Evolutionary conservation across 2,113 vertebrate genomes (phyloP), one percentile per base, ranked within the genome.

Genomic region (Boleophthalmus pectinirostris): DNA sequence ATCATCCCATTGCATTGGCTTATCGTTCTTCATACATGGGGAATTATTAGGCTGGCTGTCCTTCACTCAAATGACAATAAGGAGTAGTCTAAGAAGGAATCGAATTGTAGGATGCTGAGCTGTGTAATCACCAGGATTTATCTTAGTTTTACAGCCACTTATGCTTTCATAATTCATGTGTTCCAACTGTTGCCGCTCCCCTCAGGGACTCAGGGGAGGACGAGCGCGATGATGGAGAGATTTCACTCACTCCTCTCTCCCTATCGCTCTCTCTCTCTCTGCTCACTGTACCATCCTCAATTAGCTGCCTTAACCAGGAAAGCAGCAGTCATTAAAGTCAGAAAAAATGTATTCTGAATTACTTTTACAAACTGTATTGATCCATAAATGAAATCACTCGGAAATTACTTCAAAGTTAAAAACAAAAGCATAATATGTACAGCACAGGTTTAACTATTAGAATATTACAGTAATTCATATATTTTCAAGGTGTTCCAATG

Each of bases 131-230:
- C 75, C 56, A 2, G 83, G 83, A 89, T 90, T 89, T 89, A 92
- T 90, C 85, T 90, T 78, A 78, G 86, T 91, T 90, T 88, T 90
- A 87, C 88, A 90, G 80, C 81, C 85, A 87, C 79, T 86, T 87
- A 89, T 84, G 75, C 75, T 87, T 84, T 85, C 74, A 84, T 88
- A 89, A 90, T 85, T 89, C 81, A 90, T 73, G 79, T 79, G 78
- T 64, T 90, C 77, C 87, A 89, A 89, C 86, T 89, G 89, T 90
- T 91, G 86, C 77, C 76, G 80, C 66, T 81, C 33, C 74, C 82
- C 74, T 81, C 72, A 35, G 81, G 85, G 83, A 81, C 12, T 45
- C 65, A 60, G 74, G 25, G 64, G 75, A 73, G 73, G 74, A 80
- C 63, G 33, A 46, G 56, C 7, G 46, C 3, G 51, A 83, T 82